phyloP scores from a whole-genome alignment of 1,140 invertebrate species.

The Coelopa frigida region DNA sequence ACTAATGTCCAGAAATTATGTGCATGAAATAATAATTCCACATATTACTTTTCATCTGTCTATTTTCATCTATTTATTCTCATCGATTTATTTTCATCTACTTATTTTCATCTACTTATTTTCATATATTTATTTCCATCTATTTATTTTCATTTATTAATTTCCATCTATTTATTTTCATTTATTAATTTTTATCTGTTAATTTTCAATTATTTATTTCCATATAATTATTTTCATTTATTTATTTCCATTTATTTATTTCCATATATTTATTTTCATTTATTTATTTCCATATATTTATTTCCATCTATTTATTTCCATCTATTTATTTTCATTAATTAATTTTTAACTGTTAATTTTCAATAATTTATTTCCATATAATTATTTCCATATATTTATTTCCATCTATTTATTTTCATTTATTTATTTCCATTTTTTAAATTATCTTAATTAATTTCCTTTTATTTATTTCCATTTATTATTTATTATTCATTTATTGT shows the following conservation, averaged over 20 bases:
- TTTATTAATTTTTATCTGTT: not conserved
- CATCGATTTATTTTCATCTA: not conserved
- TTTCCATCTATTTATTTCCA: not conserved
- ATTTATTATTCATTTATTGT: not conserved
- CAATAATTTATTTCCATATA: slow-evolving; percentile 6
- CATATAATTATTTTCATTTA: not conserved
- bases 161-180: not conserved
- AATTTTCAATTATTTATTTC: not conserved
- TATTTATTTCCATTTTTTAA: not conserved
- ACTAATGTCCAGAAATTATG: too few relatives aligned
- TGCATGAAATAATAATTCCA: too few relatives aligned
- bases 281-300: slow-evolving; percentile 1
- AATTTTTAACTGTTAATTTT: slow-evolving; percentile 1
- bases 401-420: not conserved
- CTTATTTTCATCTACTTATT: not conserved
- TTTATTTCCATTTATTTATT: not conserved
- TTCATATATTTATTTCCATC: slow-evolving; percentile 1
- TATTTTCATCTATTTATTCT: too few relatives aligned
- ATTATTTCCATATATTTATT: not conserved
- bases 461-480: not conserved
- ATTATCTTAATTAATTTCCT: slow-evolving; percentile 4
- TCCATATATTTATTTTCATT: not conserved
- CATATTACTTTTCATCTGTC: too few relatives aligned
- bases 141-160: not conserved
- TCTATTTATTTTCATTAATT: not conserved